Evolutionary conservation across 2,113 vertebrate species (phyloP).

Genomic region (Genyomyrus donnyi): DNA sequence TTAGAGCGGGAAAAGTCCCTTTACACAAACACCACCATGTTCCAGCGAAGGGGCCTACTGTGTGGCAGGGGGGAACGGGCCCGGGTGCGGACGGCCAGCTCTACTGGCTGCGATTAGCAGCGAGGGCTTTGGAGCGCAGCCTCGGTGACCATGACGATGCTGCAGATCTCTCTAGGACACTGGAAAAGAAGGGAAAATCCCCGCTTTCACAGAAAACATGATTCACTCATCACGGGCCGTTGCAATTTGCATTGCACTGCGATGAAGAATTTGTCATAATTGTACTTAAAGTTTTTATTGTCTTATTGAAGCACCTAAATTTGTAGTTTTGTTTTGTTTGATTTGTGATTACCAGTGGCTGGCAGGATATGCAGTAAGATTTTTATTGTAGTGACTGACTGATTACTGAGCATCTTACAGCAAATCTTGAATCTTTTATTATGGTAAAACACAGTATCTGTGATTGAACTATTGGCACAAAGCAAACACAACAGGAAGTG

Average conservation of each 20-base stretch:
- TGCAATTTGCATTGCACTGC: background rate
- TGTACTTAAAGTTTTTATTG: background rate
- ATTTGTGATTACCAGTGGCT: background rate
- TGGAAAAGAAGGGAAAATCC: background rate
- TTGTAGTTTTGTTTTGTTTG: background rate
- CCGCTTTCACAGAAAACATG: background rate
- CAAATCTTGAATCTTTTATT: background rate
- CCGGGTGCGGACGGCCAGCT: background rate
- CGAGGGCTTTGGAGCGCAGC: background rate
- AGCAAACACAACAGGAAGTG: background rate
- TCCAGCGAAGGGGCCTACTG: background rate
- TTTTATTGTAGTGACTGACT: background rate
- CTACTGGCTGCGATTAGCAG: background rate
- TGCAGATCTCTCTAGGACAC: background rate
- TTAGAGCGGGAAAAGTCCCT: background rate
- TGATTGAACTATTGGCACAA: background rate
- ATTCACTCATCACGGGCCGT: background rate
- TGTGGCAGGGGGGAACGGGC: background rate
- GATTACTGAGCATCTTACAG: background rate
- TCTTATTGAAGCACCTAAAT: background rate
- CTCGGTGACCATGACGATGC: background rate
- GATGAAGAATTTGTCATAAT: background rate
- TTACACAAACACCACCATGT: background rate
- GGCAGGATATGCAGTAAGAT: background rate
- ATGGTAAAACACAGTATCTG: background rate